Conservation (phyloP, 2,888 invertebrate species). For the Mythimna lalbum region DNA sequence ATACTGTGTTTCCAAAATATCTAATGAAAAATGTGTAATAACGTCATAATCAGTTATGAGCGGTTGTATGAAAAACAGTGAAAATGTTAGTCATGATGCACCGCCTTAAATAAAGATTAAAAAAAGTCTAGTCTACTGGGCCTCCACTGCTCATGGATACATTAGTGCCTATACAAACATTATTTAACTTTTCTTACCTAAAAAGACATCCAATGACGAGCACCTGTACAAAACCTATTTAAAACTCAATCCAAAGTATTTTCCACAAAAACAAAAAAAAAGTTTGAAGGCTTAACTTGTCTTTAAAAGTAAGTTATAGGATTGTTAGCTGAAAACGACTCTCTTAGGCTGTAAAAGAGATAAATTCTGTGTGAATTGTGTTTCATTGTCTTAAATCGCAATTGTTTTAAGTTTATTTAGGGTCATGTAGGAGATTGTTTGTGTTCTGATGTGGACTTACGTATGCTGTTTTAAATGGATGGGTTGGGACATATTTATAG, state of each 20-base stretch:
- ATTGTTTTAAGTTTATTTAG: conserved; percentile 40
- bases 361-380: conserved; percentile 63
- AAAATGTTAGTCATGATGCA: too few relatives aligned
- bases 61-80: too few relatives aligned
- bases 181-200: not conserved
- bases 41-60: too few relatives aligned
- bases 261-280: conserved; percentile 50
- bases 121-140: too few relatives aligned
- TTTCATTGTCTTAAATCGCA: conserved; percentile 32
- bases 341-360: conserved; percentile 65
- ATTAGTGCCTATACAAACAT: not conserved
- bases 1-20: too few relatives aligned
- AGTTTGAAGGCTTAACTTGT: conserved; percentile 54
- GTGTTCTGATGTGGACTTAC: not conserved
- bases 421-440: conserved; percentile 8
- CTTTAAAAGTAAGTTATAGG: conserved; percentile 59
- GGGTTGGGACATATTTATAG: not conserved
- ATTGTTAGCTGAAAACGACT: conserved; percentile 58
- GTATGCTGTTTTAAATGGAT: conserved; percentile 5
- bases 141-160: not conserved
- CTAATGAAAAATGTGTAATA: too few relatives aligned
- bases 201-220: not conserved
- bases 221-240: conserved; percentile 27
- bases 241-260: conserved; percentile 40
- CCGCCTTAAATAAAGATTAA: too few relatives aligned